Base-by-base conservation (phyloP, 2,888 invertebrate species). In the Poecilus cupreus region DNA sequence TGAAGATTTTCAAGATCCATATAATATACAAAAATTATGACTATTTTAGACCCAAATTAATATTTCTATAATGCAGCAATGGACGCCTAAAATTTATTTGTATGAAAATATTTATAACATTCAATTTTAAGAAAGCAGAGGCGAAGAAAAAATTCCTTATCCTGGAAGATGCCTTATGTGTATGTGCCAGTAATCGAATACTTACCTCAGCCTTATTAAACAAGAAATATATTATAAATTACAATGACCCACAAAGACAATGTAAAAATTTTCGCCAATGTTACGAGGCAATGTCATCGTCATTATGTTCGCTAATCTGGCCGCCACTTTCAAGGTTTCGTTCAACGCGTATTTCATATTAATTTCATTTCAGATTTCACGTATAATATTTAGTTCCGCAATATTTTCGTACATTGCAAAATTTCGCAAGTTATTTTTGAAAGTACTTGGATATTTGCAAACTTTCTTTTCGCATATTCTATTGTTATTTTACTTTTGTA, bases 381-480 rank as follows among this genome's bases (percentile, higher is more conserved):
- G 49, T 16, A 10, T 20, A 20, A 60, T 18, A 22, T 24, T 26
- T 43, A 13, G 60, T 60, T 60, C 60, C 32, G 60, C 13, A 60
- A 54, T 54, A 22, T 22, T 54, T 57, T 54, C 22, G n/a, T 11
- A 60, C 60, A 6, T 60, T 26, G 60, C 26, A 26, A n/a, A 60
- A 60, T 60, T 60, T 60, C 26, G 60, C 26, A 60, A 60, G 49
- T 24, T 22, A 22, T 57, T 60, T n/a, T 60, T 60, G 60, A 60
- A 60, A 60, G 60, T 60, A 22, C 20, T n/a, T 57, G 20, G 54
- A 54, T 10, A 20, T 54, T 18, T 54, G 54, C 54, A 20, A 1
- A 20, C 54, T 54, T 54, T 54, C 54, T 54, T 54, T 49, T 54
- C 20, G 20, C 20, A 54, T 8, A 54, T 54, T 54, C 54, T 54